phyloP scores from a whole-genome alignment of 2,888 invertebrate genomes.

The Mayetiola destructor region DNA sequence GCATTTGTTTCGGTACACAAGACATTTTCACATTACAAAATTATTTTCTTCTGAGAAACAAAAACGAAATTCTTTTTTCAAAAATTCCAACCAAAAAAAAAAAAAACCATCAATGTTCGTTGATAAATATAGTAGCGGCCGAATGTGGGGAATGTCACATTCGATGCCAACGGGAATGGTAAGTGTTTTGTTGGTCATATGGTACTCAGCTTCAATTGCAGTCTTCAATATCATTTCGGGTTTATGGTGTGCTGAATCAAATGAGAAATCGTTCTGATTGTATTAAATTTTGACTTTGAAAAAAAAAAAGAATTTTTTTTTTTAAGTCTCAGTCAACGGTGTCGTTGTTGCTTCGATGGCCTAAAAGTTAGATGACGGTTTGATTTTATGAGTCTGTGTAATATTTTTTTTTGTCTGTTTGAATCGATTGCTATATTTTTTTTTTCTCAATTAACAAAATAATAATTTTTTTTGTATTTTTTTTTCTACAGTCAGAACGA shows the following conservation, averaged over 20 bases:
- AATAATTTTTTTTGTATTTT: background rate
- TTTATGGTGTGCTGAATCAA: conserved; percentile 11
- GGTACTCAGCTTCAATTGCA: background rate
- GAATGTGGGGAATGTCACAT: conserved; percentile 37
- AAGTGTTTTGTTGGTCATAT: conserved; percentile 24
- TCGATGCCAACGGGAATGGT: conserved; percentile 37
- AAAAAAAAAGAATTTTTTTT: background rate
- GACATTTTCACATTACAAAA: no score
- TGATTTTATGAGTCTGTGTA: background rate
- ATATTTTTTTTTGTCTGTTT: background rate
- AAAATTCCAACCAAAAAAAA: background rate
- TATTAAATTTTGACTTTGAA: background rate
- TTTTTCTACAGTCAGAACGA: conserved; percentile 6
- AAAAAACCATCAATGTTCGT: background rate
- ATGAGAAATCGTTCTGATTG: background rate
- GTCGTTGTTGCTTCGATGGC: background rate
- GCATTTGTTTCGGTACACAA: no score
- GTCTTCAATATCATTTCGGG: background rate
- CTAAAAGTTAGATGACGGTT: no score
- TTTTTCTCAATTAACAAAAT: no score
- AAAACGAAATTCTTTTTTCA: background rate
- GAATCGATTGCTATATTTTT: background rate
- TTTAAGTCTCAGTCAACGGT: background rate
- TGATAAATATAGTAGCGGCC: conserved; percentile 29
- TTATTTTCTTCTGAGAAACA: no score